A percentile compares a stretch with the other conserved stretches of the same genome.
These are phyloP conservation scores for Rhipidura dahli DNA, from an alignment of 2,113 vertebrate genomes.

Conservation along the genomic window DNA sequence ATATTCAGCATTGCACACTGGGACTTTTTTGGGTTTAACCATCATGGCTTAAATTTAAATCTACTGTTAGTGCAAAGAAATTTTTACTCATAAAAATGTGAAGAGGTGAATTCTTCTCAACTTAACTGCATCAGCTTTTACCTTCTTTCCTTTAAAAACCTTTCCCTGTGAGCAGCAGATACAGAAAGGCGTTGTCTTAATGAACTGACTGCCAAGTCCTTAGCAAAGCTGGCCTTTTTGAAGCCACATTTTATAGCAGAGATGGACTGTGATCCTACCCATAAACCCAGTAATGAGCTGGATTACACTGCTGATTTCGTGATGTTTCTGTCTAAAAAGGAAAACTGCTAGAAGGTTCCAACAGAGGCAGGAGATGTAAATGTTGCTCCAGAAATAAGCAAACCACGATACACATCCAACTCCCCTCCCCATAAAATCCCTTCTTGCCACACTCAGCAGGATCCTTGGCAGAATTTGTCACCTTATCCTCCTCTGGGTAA, in stretches of 20 bases:
- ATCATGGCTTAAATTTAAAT: background rate
- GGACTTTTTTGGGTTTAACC: background rate
- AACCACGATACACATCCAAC: background rate
- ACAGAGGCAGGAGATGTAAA: background rate
- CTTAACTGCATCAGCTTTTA: background rate
- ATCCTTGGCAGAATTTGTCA: background rate
- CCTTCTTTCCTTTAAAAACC: background rate
- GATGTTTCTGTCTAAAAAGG: background rate
- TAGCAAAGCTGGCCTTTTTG: background rate
- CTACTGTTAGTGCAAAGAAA: background rate
- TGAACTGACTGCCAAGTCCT: background rate
- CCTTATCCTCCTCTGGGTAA: background rate
- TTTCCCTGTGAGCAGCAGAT: background rate
- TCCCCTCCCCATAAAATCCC: background rate
- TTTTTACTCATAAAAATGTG: background rate
- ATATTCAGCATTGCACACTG: background rate
- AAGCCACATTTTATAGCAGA: background rate
- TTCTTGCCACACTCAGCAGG: background rate
- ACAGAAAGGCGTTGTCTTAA: background rate
- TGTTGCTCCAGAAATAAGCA: background rate
- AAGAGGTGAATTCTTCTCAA: background rate
- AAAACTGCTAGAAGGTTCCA: background rate
- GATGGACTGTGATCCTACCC: background rate
- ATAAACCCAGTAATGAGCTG: background rate
- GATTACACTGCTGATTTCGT: background rate